These are phyloP conservation scores for Steatornis caripensis DNA, from an alignment of 2,113 vertebrate genomes.

Conservation along the genomic window DNA sequence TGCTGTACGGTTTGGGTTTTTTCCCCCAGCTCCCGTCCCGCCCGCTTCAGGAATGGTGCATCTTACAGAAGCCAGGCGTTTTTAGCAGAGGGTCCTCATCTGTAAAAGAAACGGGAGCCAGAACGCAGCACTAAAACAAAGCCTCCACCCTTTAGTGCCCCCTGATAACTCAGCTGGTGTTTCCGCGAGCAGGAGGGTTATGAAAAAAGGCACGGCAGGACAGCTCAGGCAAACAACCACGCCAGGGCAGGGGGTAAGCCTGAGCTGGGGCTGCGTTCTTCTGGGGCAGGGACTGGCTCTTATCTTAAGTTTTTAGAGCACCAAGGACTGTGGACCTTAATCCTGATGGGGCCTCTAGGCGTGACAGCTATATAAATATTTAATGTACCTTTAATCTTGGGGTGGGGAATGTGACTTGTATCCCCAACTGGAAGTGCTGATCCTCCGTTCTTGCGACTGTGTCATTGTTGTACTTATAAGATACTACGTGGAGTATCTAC, in stretches of 20 bases:
- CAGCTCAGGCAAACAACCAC: background rate
- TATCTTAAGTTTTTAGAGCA: background rate
- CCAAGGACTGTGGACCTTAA: background rate
- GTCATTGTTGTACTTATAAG: background rate
- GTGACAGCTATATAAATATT: slow-evolving; percentile 39
- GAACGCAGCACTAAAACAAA: background rate
- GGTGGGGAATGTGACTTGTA: background rate
- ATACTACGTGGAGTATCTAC: background rate
- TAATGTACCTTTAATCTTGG: slow-evolving; percentile 6
- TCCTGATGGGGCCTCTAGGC: background rate
- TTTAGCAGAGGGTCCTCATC: background rate
- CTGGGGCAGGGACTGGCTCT: background rate
- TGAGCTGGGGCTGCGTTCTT: background rate
- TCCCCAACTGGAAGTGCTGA: background rate
- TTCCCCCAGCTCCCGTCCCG: background rate
- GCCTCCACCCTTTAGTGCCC: background rate
- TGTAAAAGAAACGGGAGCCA: background rate
- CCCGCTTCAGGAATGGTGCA: background rate
- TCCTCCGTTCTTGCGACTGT: background rate
- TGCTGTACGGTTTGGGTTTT: background rate
- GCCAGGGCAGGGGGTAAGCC: background rate
- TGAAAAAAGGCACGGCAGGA: background rate
- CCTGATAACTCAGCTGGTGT: background rate
- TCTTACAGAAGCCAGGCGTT: background rate
- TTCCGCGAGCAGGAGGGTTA: background rate